Evolutionary conservation across 1,140 invertebrate genomes (phyloP), one percentile per base, ranked within the genome.

Genomic region (Drosophila eugracilis): DNA sequence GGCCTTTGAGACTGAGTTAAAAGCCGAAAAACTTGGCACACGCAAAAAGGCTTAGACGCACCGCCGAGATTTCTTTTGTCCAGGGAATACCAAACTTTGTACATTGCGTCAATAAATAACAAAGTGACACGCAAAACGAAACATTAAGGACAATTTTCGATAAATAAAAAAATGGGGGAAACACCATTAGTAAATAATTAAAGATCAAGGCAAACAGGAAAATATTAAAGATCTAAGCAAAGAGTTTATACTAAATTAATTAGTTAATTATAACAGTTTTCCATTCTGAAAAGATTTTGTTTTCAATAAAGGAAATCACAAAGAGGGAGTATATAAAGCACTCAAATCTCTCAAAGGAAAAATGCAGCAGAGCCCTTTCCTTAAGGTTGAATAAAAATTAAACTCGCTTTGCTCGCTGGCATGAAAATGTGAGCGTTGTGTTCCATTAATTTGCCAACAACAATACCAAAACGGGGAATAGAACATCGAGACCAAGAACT

Each of bases 21-120:
- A 79, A 85, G 77, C 77, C 81, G 78, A 73, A 65, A 85, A 83
- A 83, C 75, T 84, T 58, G 75, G 62, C 63, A 62, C 74, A 74
- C 75, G 55, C 62, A 70, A 75, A 74, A 86, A 74, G 76, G 67
- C 76, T 81, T 86, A 67, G 69, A 69, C 69, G 77, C 81, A 59
- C 71, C 75, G 55, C 37, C 65, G 80, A 85, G 75, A 79, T 72
- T 84, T 63, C 65, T 42, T 72, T 50, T 50, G 54, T n/a, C 71
- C 22, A 24, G 62, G 42, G 39, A 58, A 36, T 58, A 69, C 69
- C 55, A 78, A 85, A 79, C 47, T 69, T 79, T 78, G 21, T 30
- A 49, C 39, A 47, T 45, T 47, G 66, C 72, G 69, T 67, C 72
- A 79, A 84, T 84, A 84, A 79, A 84, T 84, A 73, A 77, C 80